phyloP scores from a whole-genome alignment of 2,113 vertebrate genomes.

The Mellivora capensis region DNA sequence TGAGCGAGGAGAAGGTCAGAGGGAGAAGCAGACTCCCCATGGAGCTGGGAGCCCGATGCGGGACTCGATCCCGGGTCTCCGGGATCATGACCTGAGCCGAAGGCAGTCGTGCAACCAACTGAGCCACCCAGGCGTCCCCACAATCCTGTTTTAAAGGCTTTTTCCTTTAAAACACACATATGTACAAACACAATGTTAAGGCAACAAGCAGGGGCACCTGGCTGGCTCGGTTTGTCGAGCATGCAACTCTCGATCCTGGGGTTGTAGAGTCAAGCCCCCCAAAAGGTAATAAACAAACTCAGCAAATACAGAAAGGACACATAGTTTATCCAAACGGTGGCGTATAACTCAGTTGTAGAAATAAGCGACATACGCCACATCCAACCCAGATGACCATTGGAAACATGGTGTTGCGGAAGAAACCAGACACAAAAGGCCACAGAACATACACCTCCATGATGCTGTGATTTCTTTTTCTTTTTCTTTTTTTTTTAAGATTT shows the following conservation, averaged over 20 bases:
- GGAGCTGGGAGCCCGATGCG: too few relatives aligned
- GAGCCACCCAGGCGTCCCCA: too few relatives aligned
- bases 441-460: fast-evolving
- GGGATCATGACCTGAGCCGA: too few relatives aligned
- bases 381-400: background rate
- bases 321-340: background rate
- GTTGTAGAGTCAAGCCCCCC: background rate
- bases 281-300: background rate
- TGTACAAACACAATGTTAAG: background rate
- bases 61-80: too few relatives aligned
- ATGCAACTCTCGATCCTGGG: background rate
- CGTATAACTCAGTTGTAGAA: background rate
- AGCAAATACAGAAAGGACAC: background rate
- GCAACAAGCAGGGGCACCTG: background rate
- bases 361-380: background rate
- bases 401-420: too few relatives aligned
- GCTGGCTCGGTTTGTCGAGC: background rate
- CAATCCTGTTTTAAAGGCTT: too few relatives aligned
- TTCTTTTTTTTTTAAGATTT: too few relatives aligned
- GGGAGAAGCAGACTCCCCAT: too few relatives aligned
- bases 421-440: background rate
- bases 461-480: background rate
- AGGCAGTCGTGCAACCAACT: too few relatives aligned
- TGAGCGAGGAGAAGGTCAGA: too few relatives aligned
- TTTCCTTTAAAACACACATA: background rate